Percentiles rank a stretch among this genome's conserved stretches.
Evolutionary conservation across 2,888 invertebrate species (phyloP).

Genomic region (Ennomos fuscantarius): DNA sequence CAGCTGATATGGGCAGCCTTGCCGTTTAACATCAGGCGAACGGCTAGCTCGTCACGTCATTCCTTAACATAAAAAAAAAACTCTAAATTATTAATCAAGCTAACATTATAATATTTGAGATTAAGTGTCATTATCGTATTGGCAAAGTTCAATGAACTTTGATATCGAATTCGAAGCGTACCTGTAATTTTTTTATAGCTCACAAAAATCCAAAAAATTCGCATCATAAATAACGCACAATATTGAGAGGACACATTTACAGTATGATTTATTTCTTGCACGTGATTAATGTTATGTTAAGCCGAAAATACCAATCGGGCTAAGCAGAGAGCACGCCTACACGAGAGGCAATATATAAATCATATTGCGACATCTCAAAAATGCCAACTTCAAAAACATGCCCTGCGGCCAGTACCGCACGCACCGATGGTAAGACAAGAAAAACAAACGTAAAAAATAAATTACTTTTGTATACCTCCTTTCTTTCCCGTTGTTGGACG

Average conservation of each 20-base stretch:
- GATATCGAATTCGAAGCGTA: background rate
- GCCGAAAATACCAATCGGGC: conserved; percentile 81
- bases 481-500: conserved; percentile 83
- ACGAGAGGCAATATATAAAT: conserved; percentile 74
- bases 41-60: too few relatives aligned
- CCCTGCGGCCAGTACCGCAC: conserved; percentile 77
- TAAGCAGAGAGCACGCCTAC: conserved; percentile 80
- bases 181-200: conserved; percentile 38
- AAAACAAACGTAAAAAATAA: conserved; percentile 84
- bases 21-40: too few relatives aligned
- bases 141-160: too few relatives aligned
- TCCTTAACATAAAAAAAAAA: too few relatives aligned
- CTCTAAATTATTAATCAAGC: too few relatives aligned
- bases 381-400: conserved; percentile 84
- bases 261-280: conserved; percentile 63
- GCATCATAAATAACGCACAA: conserved; percentile 61
- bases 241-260: conserved; percentile 67
- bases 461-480: conserved; percentile 85
- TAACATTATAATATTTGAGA: too few relatives aligned
- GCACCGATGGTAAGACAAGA: conserved; percentile 81
- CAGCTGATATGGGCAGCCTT: too few relatives aligned
- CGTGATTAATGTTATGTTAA: conserved; percentile 74
- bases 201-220: conserved; percentile 53
- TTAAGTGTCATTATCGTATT: too few relatives aligned
- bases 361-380: conserved; percentile 84